Conservation (phyloP, 2,888 invertebrate genomes). For the Coelopa pilipes region DNA sequence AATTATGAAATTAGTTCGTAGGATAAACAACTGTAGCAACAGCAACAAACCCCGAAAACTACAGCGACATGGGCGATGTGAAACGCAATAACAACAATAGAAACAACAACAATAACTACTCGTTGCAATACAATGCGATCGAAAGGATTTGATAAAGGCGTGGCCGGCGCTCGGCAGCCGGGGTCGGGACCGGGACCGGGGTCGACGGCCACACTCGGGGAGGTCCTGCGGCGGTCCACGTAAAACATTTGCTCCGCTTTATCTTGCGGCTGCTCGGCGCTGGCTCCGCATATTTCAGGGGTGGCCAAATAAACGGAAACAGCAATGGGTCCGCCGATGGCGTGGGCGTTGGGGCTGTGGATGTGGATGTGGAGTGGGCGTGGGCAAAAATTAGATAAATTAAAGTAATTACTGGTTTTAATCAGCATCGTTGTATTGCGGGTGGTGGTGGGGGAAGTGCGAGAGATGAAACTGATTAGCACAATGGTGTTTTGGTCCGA, state of each 20-base stretch:
- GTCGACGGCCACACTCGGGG: neutral
- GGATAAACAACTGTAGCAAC: neutral
- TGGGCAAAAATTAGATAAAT: too few relatives aligned
- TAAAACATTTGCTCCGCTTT: neutral
- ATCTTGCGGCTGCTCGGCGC: neutral
- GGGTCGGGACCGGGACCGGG: neutral
- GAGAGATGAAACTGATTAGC: too few relatives aligned
- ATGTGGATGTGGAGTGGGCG: too few relatives aligned
- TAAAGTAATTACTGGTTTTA: too few relatives aligned
- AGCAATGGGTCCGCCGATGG: neutral
- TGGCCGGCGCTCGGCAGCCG: neutral
- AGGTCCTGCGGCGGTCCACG: neutral
- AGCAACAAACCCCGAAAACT: neutral
- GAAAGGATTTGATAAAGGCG: conserved; percentile 25
- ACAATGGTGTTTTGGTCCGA: too few relatives aligned
- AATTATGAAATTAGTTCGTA: conserved; percentile 17
- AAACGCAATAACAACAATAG: too few relatives aligned
- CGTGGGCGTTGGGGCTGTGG: too few relatives aligned
- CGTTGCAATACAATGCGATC: neutral
- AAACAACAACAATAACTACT: too few relatives aligned
- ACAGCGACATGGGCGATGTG: neutral
- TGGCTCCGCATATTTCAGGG: conserved; percentile 18
- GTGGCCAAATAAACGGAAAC: neutral
- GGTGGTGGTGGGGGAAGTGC: too few relatives aligned
- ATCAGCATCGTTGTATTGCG: too few relatives aligned